A percentile compares a stretch with the other conserved stretches of the same genome.
phyloP scores from a whole-genome alignment of 2,797 vertebrate genomes.

The Toxotes lorentzi region DNA sequence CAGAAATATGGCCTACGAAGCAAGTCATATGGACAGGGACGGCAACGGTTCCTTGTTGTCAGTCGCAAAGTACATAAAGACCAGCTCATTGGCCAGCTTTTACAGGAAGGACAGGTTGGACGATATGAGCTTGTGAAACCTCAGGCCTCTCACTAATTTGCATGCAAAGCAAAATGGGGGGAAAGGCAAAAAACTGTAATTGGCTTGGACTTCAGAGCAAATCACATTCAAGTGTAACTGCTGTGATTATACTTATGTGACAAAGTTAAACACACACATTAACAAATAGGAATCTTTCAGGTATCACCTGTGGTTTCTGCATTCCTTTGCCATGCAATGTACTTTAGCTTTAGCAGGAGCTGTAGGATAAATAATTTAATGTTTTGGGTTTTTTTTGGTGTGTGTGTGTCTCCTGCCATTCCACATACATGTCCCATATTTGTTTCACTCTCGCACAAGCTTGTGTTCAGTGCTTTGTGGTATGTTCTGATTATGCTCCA shows the following conservation, averaged over 20 bases:
- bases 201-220: constrained; percentile 55
- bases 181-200: constrained; percentile 21
- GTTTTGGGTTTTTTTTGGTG: constrained; percentile 10
- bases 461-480: constrained; percentile 61
- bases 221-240: constrained; percentile 62
- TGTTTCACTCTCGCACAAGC: constrained; percentile 57
- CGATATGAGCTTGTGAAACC: constrained; percentile 97
- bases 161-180: constrained; percentile 50
- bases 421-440: constrained; percentile 43
- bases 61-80: constrained; percentile 95
- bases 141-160: constrained; percentile 85
- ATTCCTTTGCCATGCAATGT: constrained; percentile 70
- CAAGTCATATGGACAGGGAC: constrained; percentile 96
- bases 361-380: constrained; percentile 29
- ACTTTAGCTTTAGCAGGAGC: constrained; percentile 57
- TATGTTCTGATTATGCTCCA: constrained; percentile 41
- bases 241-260: constrained; percentile 54
- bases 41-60: constrained; percentile 92
- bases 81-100: constrained; percentile 93
- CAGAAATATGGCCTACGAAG: constrained; percentile 95
- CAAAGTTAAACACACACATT: constrained; percentile 48
- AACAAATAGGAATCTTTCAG: constrained; percentile 59
- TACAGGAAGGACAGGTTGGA: constrained; percentile 96
- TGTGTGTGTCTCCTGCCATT: constrained; percentile 59
- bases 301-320: constrained; percentile 70